phyloP scores from a whole-genome alignment of 1,140 invertebrate genomes.

The Pissodes strobi region DNA sequence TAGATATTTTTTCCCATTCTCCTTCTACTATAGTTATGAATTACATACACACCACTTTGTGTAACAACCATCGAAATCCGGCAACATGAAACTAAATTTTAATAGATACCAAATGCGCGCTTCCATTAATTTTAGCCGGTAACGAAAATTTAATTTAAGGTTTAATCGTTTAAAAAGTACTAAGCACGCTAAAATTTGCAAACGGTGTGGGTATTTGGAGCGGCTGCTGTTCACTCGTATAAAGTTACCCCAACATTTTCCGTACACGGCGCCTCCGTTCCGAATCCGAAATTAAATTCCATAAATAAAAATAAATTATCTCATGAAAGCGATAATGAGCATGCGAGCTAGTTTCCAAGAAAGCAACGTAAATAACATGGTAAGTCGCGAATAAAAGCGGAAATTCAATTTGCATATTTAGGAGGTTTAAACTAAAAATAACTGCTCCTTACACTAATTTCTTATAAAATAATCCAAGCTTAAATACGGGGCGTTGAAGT shows the following conservation, averaged over 20 bases:
- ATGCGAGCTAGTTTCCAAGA: slow-evolving; percentile 41
- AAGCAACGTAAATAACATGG: slow-evolving; percentile 24
- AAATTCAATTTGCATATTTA: slow-evolving; percentile 17
- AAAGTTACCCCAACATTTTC: slow-evolving; percentile 21
- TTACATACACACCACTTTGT: too few species aligned
- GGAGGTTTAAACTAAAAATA: too few species aligned
- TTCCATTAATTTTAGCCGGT: slow-evolving; percentile 15
- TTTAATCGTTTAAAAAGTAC: slow-evolving; percentile 30
- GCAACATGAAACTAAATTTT: slow-evolving; percentile 2
- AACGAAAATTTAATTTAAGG: slow-evolving; percentile 24
- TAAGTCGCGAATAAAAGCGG: slow-evolving; percentile 21
- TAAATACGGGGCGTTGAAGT: too few species aligned
- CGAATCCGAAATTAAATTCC: slow-evolving; percentile 42
- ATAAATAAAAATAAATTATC: slow-evolving; percentile 48
- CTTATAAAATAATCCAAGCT: too few species aligned
- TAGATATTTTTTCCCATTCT: too few species aligned
- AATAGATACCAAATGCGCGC: slow-evolving; percentile 3
- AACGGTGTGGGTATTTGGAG: too few species aligned
- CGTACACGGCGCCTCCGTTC: slow-evolving; percentile 13
- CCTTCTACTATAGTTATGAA: too few species aligned
- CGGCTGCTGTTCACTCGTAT: not conserved
- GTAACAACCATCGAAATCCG: too few species aligned
- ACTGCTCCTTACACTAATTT: too few species aligned
- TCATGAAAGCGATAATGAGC: slow-evolving; percentile 43
- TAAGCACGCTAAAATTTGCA: slow-evolving; percentile 8